Conservation (phyloP, 2,113 vertebrate species). For the rat (Rattus norvegicus) region DNA sequence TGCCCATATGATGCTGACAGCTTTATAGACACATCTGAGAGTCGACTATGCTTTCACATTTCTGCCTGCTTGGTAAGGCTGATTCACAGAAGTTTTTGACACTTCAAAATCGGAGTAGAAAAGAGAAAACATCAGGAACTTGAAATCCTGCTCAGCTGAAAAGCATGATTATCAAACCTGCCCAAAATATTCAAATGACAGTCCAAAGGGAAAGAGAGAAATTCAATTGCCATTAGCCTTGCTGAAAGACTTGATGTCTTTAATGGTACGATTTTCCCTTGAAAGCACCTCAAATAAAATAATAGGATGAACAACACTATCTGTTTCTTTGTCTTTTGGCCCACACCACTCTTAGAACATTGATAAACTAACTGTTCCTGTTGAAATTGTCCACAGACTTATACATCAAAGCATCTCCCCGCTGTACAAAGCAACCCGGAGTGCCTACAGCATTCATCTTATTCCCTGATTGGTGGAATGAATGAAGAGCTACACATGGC, state of each 20-base stretch:
- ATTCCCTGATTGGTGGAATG: background rate
- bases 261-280: slow-evolving; percentile 12
- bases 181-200: slow-evolving; percentile 78
- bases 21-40: background rate
- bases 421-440: background rate
- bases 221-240: slow-evolving; percentile 70
- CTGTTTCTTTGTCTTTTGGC: slow-evolving; percentile 74
- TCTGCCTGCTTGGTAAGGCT: background rate
- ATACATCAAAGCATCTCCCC: slow-evolving; percentile 36
- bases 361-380: slow-evolving; percentile 20
- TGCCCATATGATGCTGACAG: background rate
- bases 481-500: background rate
- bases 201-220: slow-evolving; percentile 69
- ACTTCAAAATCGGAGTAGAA: slow-evolving; percentile 38
- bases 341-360: slow-evolving; percentile 49
- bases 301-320: slow-evolving; percentile 10
- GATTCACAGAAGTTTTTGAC: background rate
- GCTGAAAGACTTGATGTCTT: slow-evolving; percentile 69
- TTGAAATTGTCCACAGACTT: slow-evolving; percentile 57
- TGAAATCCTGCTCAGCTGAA: slow-evolving; percentile 59
- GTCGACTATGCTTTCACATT: slow-evolving; percentile 48
- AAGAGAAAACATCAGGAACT: background rate
- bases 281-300: slow-evolving; percentile 36
- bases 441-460: background rate
- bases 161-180: slow-evolving; percentile 78